Evolutionary conservation across 64 coral and sea anemone species (phyloP), one percentile per base, ranked within the genome.

Genomic region (Cladopsammia gracilis): DNA sequence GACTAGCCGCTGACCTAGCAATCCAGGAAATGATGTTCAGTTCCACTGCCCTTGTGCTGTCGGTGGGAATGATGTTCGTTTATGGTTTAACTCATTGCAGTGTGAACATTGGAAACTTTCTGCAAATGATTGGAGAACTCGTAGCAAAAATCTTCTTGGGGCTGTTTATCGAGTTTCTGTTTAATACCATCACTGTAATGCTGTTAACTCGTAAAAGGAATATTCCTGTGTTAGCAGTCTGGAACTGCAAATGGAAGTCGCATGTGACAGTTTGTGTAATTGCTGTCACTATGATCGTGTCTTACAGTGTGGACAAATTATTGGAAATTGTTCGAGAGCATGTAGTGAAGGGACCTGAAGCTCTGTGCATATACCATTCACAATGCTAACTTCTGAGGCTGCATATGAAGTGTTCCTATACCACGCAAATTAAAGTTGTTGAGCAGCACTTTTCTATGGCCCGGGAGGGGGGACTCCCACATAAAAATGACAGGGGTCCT

Each of bases 11-110:
- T 56, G 75, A 77, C 75, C 1, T 54, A n/a, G 7, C 48, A 52
- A 77, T 77, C 53, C 75, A 77, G 48, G 75, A 77, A 23, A 77
- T 54, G 75, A 25, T 77, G 48, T 77, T 49, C 22, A 57, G 46
- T 5, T 10, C 20, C 6, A 49, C 50, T 6, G 48, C 75, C 22
- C 20, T 77, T 23, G 48, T 77, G 20, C 50, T 77, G 7, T 77
- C 50, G 3, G 75, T 77, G n/a, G 75, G 48, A 77, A 25, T 77
- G 25, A 54, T 54, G 2, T 22, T 4, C 8, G 10, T 77, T 54
- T 77, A 77, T 57, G 75, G 50, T 1, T 54, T 77, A 3, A 77
- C n/a, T 26, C 75, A 56, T 54, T 45, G 10, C 6, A 56, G 19
- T 18, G 18, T 77, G 20, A 52, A 49, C 6, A 11, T 14, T 77